Base-by-base conservation (phyloP, 2,797 vertebrate species). In the Galago senegalensis region DNA sequence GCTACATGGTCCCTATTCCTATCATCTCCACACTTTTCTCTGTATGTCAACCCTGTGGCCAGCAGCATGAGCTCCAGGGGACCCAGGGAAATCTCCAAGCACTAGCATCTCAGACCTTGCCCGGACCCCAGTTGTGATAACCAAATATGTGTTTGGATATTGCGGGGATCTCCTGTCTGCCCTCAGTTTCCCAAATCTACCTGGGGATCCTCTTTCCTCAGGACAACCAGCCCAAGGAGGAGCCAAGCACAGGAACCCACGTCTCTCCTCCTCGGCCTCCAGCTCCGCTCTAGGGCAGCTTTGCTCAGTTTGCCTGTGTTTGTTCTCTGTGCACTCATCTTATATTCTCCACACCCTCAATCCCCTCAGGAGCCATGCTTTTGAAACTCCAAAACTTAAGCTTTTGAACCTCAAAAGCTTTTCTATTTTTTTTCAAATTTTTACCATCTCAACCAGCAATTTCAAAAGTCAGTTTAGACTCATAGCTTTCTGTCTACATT, bases 371-470 rank as follows among this genome's bases (percentile, higher is more conserved):
- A 95, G 20, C 12, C 43, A 56, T 17, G 56, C 31, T 89, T 93
- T 61, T 83, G 53, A 89, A 95, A 91, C 34, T 87, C 75, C 20
- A 80, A 73, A 92, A 63, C 79, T 90, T 83, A 67, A 67, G 93
- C 73, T 95, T 96, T 77, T 85, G 58, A 92, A 94, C 12, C 4
- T 90, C 69, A 61, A 72, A 83, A 27, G 17, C 79, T 40, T 76
- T 81, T 85, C 9, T 80, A 53, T 34, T 82, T 75, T 43, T 8
- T 63, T 10, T 67, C 20, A 18, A 85, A 70, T 87, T 53, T 49
- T 53, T 82, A 83, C 31, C 65, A 83, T 43, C 34, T 86, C 46
- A 56, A 49, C 93, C 79, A 83, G 46, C 67, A 94, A 25, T 75
- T 94, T 83, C 65, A 70, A 49, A 87, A 43, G 65, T 77, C 65